Conservation (phyloP, 2,113 vertebrate genomes). For the Nibea albiflora region DNA sequence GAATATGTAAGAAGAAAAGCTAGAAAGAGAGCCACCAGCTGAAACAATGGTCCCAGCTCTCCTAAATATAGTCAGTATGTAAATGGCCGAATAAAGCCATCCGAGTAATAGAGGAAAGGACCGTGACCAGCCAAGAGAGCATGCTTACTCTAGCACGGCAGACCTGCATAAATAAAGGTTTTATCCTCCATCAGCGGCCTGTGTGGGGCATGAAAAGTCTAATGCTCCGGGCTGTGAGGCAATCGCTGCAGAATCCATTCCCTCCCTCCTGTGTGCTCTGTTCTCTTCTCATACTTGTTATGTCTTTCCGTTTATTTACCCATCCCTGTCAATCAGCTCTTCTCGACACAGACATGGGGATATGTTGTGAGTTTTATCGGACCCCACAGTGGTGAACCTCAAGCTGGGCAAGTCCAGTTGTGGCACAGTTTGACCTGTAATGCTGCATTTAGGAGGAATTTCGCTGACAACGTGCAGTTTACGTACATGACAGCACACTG, state of each 20-base stretch:
- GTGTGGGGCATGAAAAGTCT: slow-evolving; percentile 12
- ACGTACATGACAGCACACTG: no score
- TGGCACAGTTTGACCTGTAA: not conserved
- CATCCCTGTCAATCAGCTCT: slow-evolving; percentile 4
- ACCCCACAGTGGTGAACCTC: not conserved
- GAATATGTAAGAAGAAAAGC: not conserved
- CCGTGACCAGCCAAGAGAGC: slow-evolving; percentile 19
- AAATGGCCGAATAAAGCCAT: slow-evolving; percentile 47
- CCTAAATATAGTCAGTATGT: slow-evolving; percentile 38
- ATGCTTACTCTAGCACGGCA: slow-evolving; percentile 36
- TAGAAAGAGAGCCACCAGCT: not conserved
- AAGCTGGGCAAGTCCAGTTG: not conserved
- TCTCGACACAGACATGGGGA: not conserved
- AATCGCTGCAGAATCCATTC: slow-evolving; percentile 10
- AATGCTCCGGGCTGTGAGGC: slow-evolving; percentile 9
- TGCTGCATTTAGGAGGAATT: not conserved
- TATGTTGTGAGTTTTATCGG: not conserved
- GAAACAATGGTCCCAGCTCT: slow-evolving; percentile 19
- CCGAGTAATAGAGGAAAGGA: slow-evolving; percentile 29
- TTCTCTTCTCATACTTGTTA: slow-evolving; percentile 20
- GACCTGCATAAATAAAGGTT: slow-evolving; percentile 46
- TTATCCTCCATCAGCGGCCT: slow-evolving; percentile 45
- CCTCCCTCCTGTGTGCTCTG: slow-evolving; percentile 11
- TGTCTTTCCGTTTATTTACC: slow-evolving; percentile 12
- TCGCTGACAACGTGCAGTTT: not conserved